These are phyloP conservation scores for Drosophila gaucha DNA, from an alignment of 2,888 invertebrate species.

Conservation along the genomic window DNA sequence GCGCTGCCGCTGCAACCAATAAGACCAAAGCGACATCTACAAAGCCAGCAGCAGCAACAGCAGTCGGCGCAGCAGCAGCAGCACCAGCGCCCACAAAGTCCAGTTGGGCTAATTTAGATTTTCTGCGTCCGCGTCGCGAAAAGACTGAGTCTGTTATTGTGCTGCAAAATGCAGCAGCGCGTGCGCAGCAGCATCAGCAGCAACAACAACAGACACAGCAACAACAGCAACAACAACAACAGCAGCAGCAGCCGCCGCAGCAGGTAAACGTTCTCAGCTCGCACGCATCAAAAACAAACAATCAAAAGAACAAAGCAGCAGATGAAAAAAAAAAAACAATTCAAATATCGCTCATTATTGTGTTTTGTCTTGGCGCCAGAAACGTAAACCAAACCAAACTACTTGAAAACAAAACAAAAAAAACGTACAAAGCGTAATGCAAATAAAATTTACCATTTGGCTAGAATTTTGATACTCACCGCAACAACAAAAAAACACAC, in stretches of 20 bases:
- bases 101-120: constrained; percentile 84
- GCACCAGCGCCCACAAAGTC: constrained; percentile 69
- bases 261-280: constrained; percentile 77
- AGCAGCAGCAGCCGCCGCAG: constrained; percentile 38
- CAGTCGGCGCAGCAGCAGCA: constrained; percentile 26
- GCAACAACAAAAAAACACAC: constrained; percentile 37
- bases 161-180: constrained; percentile 87
- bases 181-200: constrained; percentile 84
- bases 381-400: constrained; percentile 73
- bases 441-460: constrained; percentile 64
- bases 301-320: constrained; percentile 33
- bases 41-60: constrained; percentile 31
- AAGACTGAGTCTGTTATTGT: constrained; percentile 95
- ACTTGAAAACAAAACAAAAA: constrained; percentile 52
- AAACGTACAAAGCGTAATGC: constrained; percentile 42
- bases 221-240: constrained; percentile 82
- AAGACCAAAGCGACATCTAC: constrained; percentile 44
- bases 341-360: constrained; percentile 64
- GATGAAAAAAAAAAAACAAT: constrained; percentile 40
- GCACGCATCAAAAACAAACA: constrained; percentile 61
- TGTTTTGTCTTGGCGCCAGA: constrained; percentile 80
- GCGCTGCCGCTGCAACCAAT: constrained; percentile 21
- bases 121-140: constrained; percentile 91
- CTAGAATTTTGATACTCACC: constrained; percentile 64
- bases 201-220: constrained; percentile 83